Conservation (phyloP, 2,113 vertebrate species). For the Taxidea taxus region DNA sequence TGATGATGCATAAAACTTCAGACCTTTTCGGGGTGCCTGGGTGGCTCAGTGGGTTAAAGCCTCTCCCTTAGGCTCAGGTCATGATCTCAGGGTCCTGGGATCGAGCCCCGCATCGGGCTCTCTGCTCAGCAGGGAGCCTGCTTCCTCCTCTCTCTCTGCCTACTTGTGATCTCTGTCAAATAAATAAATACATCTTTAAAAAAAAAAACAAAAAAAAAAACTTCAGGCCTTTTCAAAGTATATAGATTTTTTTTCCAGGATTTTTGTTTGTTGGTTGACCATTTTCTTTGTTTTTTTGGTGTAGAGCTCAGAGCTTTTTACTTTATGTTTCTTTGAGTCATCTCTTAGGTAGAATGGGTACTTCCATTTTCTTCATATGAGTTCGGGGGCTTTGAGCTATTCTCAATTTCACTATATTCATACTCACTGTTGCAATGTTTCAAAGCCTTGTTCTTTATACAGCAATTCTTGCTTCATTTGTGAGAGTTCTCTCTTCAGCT, state of each 20-base stretch:
- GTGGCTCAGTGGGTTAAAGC: too few relatives aligned
- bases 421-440: conserved; percentile 91
- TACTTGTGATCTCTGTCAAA: too few relatives aligned
- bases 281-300: background rate
- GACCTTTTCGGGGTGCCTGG: too few relatives aligned
- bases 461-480: conserved; percentile 92
- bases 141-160: too few relatives aligned
- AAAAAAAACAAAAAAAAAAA: too few relatives aligned
- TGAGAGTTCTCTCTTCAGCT: conserved; percentile 89
- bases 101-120: too few relatives aligned
- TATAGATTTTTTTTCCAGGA: background rate
- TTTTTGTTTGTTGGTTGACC: background rate
- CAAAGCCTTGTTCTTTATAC: conserved; percentile 91
- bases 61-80: too few relatives aligned
- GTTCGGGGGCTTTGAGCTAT: background rate
- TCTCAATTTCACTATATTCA: conserved; percentile 60
- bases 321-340: conserved; percentile 12
- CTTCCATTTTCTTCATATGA: conserved; percentile 44
- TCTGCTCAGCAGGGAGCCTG: too few relatives aligned
- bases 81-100: too few relatives aligned
- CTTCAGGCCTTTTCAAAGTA: background rate
- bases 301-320: background rate
- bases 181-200: too few relatives aligned
- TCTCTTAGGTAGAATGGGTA: background rate
- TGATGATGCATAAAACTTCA: background rate